Evolutionary conservation across 2,113 vertebrate genomes (phyloP), one percentile per base, ranked within the genome.

Genomic region (Neodon shergylaensis): DNA sequence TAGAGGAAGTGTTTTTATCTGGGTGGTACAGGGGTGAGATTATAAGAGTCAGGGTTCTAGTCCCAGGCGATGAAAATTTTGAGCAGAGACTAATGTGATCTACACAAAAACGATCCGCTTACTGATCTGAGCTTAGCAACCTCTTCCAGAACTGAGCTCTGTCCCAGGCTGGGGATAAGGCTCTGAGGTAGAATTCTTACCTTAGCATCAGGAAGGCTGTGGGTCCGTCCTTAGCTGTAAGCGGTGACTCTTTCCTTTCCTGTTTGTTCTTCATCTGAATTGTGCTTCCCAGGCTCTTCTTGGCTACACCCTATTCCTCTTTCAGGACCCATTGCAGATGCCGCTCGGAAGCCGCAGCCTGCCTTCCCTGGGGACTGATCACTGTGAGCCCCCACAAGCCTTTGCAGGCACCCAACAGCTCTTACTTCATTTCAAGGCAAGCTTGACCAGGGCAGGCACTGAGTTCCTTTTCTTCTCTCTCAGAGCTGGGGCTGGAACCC

Each of bases 181-280:
- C 85, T 72, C 85, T 17, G 66, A 26, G 21, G 33, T n/a, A 52
- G 65, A 49, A 13, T 9, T 49, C 5, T 52, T 52, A 63, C 44
- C 44, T 44, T 52, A 52, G 84, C 21, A 12, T 52, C 17, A 24
- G 19, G 84, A 86, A 52, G 17, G 84, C 65, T 47, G 19, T 49
- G 42, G 44, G 42, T 49, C 63, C 10, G 8, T 86, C 10, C 33
- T 47, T 21, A 52, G 19, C 17, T 86, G 33, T 47, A 68, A 47
- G 9, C 1, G 0, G 21, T 36, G 44, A 31, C 73, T 85, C 26
- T 1, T 36, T 83, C 22, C 82, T 85, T 36, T 83, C 26, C 82
- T 85, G 44, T 49, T 89, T 61, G 78, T 84, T 74, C 90, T 92
- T 93, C 81, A 74, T 79, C 87, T 95, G 95, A 86, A 22, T 28